Percentiles rank a stretch among this genome's conserved stretches.
Evolutionary conservation across 2,113 vertebrate species (phyloP).

Genomic region (Mixornis gularis): DNA sequence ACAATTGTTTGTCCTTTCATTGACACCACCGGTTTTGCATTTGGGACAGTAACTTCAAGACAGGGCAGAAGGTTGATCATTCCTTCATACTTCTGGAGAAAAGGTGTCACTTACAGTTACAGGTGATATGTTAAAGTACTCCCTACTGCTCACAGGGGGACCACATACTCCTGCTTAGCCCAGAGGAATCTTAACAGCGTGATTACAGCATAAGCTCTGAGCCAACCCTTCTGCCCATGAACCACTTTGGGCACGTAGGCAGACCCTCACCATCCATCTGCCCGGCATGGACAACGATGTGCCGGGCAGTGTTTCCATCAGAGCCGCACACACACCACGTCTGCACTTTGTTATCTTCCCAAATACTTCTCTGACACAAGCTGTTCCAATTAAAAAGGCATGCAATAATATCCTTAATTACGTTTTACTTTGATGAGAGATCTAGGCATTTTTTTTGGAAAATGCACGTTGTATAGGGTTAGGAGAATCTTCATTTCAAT

Average conservation of each 20-base stretch:
- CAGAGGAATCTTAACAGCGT: background rate
- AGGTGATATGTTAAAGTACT: background rate
- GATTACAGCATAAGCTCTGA: background rate
- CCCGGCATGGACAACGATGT: fast-evolving
- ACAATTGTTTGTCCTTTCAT: fast-evolving
- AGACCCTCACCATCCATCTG: background rate
- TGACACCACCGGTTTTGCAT: fast-evolving
- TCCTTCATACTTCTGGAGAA: background rate
- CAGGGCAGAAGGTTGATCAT: background rate
- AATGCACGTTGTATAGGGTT: background rate
- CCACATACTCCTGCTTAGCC: background rate
- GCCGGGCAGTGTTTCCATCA: background rate
- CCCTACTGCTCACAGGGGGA: background rate
- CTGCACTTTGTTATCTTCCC: slow-evolving; percentile 14
- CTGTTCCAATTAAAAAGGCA: slow-evolving; percentile 56
- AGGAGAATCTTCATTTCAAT: slow-evolving; percentile 34
- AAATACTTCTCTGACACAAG: slow-evolving; percentile 43
- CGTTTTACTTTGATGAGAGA: slow-evolving; percentile 58
- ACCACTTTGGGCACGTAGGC: background rate
- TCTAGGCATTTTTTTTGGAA: slow-evolving; percentile 30
- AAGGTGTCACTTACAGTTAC: background rate
- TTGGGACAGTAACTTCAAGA: background rate
- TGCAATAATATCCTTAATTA: slow-evolving; percentile 53
- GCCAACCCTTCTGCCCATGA: background rate
- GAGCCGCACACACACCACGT: background rate